These are phyloP conservation scores for Rhinogobius similis DNA, from an alignment of 2,113 vertebrate genomes.

Conservation along the genomic window DNA sequence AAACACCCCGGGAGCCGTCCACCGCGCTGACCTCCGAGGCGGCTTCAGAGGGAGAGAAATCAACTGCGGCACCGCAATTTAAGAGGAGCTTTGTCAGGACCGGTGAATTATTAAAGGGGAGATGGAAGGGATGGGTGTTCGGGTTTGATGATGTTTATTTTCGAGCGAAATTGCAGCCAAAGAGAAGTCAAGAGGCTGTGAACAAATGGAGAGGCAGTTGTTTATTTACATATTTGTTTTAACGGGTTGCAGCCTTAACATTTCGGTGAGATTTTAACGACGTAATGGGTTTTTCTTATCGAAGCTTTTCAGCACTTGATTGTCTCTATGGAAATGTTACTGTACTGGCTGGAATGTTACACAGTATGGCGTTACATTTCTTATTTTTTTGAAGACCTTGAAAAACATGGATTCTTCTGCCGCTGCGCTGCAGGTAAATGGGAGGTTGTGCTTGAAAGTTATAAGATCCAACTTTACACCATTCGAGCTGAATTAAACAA, in stretches of 20 bases:
- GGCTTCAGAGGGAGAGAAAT: slow-evolving; percentile 13
- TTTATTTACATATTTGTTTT: neutral
- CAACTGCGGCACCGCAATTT: slow-evolving; percentile 32
- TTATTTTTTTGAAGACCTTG: too few species aligned
- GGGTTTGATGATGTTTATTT: slow-evolving; percentile 46
- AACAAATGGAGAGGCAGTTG: neutral
- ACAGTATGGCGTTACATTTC: too few species aligned
- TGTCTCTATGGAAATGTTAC: too few species aligned
- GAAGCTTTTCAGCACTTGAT: too few species aligned
- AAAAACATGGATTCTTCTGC: too few species aligned
- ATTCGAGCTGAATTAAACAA: too few species aligned
- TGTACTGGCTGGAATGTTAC: too few species aligned
- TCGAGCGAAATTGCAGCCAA: neutral
- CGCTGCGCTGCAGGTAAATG: too few species aligned
- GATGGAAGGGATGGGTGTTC: slow-evolving; percentile 28
- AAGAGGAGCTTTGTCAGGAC: slow-evolving; percentile 40
- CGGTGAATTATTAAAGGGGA: slow-evolving; percentile 62
- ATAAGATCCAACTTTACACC: too few species aligned
- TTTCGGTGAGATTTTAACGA: neutral
- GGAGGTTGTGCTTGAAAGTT: too few species aligned
- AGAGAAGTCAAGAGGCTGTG: neutral
- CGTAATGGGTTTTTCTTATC: too few species aligned
- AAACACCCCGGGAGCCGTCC: slow-evolving; percentile 43
- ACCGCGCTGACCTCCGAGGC: slow-evolving; percentile 23
- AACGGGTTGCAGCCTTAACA: neutral